These are phyloP conservation scores for Epinephelus moara DNA, from an alignment of 2,113 vertebrate species.

Conservation along the genomic window DNA sequence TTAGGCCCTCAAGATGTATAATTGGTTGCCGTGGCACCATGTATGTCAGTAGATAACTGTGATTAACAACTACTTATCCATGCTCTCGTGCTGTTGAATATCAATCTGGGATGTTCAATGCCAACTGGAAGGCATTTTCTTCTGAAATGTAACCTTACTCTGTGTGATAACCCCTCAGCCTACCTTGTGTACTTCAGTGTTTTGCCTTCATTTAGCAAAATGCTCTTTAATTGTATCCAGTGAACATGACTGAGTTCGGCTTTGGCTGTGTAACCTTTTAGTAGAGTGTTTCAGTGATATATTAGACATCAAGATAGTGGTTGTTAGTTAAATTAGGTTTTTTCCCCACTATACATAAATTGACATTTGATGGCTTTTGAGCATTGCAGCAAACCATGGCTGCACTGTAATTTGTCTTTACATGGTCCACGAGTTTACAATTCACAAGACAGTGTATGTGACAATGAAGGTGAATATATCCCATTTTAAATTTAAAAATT, in stretches of 20 bases:
- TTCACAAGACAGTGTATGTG: neutral
- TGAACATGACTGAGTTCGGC: neutral
- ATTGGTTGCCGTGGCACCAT: neutral
- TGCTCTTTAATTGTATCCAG: neutral
- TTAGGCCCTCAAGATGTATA: neutral
- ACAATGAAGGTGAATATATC: neutral
- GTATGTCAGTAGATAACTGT: too few species aligned
- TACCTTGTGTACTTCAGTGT: neutral
- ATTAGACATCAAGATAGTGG: neutral
- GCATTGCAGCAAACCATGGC: neutral
- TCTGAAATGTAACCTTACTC: neutral
- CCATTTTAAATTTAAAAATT: neutral
- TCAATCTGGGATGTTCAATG: neutral
- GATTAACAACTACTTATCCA: neutral
- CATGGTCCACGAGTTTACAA: neutral
- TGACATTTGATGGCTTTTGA: neutral
- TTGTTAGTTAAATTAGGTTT: neutral
- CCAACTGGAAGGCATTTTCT: neutral
- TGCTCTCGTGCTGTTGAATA: neutral
- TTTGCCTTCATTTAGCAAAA: neutral
- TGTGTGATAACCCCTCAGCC: neutral
- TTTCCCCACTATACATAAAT: neutral
- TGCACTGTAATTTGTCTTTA: neutral
- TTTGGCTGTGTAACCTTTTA: neutral
- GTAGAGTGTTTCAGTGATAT: neutral